Evolutionary conservation across 2,113 vertebrate genomes (phyloP).

Genomic region (Tiliqua scincoides): DNA sequence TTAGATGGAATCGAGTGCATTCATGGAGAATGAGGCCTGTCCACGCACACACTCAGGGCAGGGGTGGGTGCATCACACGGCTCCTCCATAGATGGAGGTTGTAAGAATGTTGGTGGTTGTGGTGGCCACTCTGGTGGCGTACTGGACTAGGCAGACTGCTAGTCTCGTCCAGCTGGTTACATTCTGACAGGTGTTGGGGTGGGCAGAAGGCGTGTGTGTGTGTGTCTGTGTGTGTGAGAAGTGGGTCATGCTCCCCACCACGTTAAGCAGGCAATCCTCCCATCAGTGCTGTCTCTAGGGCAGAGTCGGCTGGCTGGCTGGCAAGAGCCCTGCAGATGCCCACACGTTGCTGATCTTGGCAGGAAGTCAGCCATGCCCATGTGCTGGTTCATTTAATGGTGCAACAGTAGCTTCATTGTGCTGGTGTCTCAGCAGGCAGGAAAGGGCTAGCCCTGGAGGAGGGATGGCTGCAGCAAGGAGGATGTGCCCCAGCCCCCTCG

Average conservation of each 20-base stretch:
- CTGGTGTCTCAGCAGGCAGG: constrained; percentile 7
- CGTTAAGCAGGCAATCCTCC: not conserved
- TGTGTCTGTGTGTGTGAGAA: not conserved
- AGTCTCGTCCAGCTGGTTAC: not conserved
- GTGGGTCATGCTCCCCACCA: not conserved
- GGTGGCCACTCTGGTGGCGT: too few species aligned
- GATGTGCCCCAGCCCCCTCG: not conserved
- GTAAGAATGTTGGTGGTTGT: too few species aligned
- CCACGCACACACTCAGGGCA: too few species aligned
- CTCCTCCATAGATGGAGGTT: too few species aligned
- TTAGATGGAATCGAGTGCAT: too few species aligned
- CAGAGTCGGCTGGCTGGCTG: not conserved
- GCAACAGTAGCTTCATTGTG: constrained; percentile 61
- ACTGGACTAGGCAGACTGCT: too few species aligned
- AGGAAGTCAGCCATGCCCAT: not conserved
- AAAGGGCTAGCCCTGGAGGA: constrained; percentile 14
- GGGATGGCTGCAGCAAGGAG: not conserved
- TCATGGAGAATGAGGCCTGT: too few species aligned
- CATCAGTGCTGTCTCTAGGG: not conserved
- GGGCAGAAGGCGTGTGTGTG: not conserved
- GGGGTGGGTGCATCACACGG: too few species aligned
- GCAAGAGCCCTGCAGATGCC: rapidly evolving
- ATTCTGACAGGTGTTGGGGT: not conserved
- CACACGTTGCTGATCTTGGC: constrained; percentile 25
- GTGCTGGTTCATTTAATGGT: constrained; percentile 35